Evolutionary conservation across 2,888 invertebrate genomes (phyloP).

Genomic region (Drosophila mimica): DNA sequence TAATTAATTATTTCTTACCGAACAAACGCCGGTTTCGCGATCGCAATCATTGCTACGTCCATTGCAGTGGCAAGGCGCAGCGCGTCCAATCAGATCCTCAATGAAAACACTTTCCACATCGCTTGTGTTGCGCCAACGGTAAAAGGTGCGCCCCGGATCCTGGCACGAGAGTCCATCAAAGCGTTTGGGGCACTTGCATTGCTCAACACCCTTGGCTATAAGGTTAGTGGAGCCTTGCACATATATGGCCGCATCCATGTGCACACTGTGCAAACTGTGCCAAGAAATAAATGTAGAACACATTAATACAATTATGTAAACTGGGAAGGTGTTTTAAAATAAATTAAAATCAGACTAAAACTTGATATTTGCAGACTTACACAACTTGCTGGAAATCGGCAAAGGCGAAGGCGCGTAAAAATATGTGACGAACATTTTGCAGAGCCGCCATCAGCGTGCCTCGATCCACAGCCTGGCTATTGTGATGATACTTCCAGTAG

Average conservation of each 20-base stretch:
- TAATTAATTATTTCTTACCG: constrained; percentile 86
- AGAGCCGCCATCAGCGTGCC: constrained; percentile 96
- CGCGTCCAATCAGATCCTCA: constrained; percentile 92
- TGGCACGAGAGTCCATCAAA: constrained; percentile 97
- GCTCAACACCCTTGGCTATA: constrained; percentile 92
- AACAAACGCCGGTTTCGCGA: constrained; percentile 93
- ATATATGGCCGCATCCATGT: constrained; percentile 92
- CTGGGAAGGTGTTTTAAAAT: neutral
- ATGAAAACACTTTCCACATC: constrained; percentile 88
- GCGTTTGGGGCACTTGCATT: constrained; percentile 92
- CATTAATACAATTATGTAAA: neutral
- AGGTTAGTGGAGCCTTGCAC: constrained; percentile 88
- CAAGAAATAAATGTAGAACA: neutral
- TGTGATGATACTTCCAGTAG: constrained; percentile 88
- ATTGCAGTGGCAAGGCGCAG: constrained; percentile 93
- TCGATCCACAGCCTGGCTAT: constrained; percentile 88
- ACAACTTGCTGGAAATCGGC: constrained; percentile 87
- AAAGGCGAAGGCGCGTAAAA: constrained; percentile 90
- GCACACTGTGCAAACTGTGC: constrained; percentile 90
- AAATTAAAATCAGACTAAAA: neutral
- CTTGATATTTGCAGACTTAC: constrained; percentile 81
- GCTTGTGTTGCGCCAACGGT: constrained; percentile 89
- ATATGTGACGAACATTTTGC: constrained; percentile 92
- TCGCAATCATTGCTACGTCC: constrained; percentile 92
- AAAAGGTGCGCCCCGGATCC: constrained; percentile 93